Evolutionary conservation across 2,888 invertebrate species (phyloP), one percentile per base, ranked within the genome.

Genomic region (Clunio marinus): DNA sequence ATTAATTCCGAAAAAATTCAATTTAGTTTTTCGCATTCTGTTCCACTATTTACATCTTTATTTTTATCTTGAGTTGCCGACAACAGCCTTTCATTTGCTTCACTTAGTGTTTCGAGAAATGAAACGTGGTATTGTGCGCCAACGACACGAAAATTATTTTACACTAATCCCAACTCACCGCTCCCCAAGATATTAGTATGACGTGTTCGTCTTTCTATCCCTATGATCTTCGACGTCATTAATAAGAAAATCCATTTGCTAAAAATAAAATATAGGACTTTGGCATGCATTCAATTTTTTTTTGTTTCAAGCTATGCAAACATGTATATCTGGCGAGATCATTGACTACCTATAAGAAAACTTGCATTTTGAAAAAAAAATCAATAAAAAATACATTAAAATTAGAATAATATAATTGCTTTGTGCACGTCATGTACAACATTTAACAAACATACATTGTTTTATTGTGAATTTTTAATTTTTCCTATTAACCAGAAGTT

Each of bases 1-100:
- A 51, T 51, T 51, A 51, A 51, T 51, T 51, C 22, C 13, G 51
- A 51, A 51, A n/a, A 51, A 51, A 22, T 51, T 51, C 51, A 51
- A 51, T 51, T 51, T 20, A 51, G 20, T 4, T 15, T 15, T 51
- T 51, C 17, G 51, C 51, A 51, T 4, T 51, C 51, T 17, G 5
- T 20, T 3, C 13, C 17, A 51, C 20, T 51, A 22, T 51, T 51
- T 51, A 51, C 51, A 13, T 22, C 22, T n/a, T 51, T 22, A n/a
- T 51, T 7, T 51, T 51, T 51, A 17, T 51, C 51, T 51, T 51
- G 13, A 22, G 22, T 51, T 51, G 51, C 51, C 22, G n/a, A n/a
- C n/a, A n/a, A n/a, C n/a, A n/a, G n/a, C n/a, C n/a, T n/a, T n/a
- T n/a, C n/a, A n/a, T n/a, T n/a, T n/a, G n/a, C n/a, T n/a, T n/a